phyloP scores from a whole-genome alignment of 2,797 vertebrate genomes.

The Cyclura pinguis region DNA sequence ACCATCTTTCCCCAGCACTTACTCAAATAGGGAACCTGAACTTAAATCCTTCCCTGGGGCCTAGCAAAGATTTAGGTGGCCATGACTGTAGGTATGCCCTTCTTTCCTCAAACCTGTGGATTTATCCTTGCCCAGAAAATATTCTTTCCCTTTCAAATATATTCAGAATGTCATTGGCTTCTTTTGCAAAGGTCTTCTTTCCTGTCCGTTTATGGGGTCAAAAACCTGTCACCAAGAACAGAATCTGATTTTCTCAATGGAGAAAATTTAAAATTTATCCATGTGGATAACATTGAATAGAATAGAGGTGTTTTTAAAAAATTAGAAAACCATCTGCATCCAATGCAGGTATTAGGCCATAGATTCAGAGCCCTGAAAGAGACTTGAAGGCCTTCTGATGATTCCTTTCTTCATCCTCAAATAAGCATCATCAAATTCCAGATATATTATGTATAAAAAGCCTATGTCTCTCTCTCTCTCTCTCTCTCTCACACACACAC shows the following conservation, averaged over 20 bases:
- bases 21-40: slow-evolving; percentile 68
- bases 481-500: no score
- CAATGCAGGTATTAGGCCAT: slow-evolving; percentile 51
- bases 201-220: slow-evolving; percentile 67
- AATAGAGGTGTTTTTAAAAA: slow-evolving; percentile 53
- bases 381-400: neutral
- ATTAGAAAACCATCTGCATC: slow-evolving; percentile 61
- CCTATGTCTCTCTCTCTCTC: neutral
- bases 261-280: slow-evolving; percentile 1
- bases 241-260: slow-evolving; percentile 76
- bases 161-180: slow-evolving; percentile 69
- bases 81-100: slow-evolving; percentile 70
- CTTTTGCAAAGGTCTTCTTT: slow-evolving; percentile 68
- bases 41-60: slow-evolving; percentile 74
- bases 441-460: neutral
- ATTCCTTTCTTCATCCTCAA: neutral
- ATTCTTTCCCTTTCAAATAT: slow-evolving; percentile 74
- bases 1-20: slow-evolving; percentile 69
- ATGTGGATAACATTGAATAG: slow-evolving; percentile 72
- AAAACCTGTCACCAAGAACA: slow-evolving; percentile 71
- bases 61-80: slow-evolving; percentile 75
- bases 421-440: neutral
- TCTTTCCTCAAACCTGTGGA: slow-evolving; percentile 58
- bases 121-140: slow-evolving; percentile 75
- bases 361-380: neutral